Evolutionary conservation across 2,888 invertebrate genomes (phyloP).

Genomic region (Gibbula magus): DNA sequence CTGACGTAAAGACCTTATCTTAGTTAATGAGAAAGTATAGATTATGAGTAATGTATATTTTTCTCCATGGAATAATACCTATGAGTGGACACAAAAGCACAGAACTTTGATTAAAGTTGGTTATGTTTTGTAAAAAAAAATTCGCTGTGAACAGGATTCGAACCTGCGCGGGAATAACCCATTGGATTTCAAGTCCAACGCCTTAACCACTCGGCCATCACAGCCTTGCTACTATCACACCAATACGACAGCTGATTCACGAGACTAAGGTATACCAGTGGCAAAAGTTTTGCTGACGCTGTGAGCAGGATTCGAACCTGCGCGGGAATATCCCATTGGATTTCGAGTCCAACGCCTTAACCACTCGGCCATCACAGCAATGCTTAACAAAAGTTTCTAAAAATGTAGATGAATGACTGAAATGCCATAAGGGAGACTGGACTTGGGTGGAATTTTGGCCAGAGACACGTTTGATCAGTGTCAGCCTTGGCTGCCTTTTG

Average conservation of each 20-base stretch:
- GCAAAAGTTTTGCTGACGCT: constrained; percentile 27
- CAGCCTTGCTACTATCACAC: constrained; percentile 17
- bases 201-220: constrained; percentile 51
- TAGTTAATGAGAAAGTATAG: no score
- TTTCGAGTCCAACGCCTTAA: constrained; percentile 50
- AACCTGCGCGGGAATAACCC: constrained; percentile 40
- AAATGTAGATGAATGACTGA: not conserved
- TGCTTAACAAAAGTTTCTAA: not conserved
- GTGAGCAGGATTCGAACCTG: constrained; percentile 48
- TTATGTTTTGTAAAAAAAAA: not conserved
- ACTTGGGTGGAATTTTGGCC: no score
- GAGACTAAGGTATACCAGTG: not conserved
- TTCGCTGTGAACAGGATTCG: constrained; percentile 32
- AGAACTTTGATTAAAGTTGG: not conserved
- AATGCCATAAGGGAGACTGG: no score
- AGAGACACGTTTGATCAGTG: no score
- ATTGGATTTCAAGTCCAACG: constrained; percentile 51
- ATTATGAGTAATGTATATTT: no score
- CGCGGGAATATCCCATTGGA: constrained; percentile 48
- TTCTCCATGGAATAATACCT: no score
- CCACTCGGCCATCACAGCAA: constrained; percentile 47
- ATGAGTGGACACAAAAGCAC: no score
- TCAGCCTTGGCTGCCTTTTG: no score
- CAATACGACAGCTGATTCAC: no score
- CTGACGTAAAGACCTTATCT: no score